Conservation (phyloP, 2,113 vertebrate genomes). For the Saccopteryx leptura region DNA sequence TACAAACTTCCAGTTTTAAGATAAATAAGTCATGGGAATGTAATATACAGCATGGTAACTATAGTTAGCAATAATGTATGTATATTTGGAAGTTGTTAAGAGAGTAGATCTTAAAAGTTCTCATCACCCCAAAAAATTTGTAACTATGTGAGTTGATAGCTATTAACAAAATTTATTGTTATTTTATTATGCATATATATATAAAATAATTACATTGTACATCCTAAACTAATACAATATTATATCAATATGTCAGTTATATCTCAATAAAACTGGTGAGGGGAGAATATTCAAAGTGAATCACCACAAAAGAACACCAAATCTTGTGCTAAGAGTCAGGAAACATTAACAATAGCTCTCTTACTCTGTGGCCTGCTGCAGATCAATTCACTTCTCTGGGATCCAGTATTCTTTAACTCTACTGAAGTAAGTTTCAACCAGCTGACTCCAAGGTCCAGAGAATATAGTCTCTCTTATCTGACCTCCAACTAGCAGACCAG, state of each 20-base stretch:
- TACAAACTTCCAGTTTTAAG: neutral
- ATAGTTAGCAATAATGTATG: neutral
- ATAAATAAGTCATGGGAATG: neutral
- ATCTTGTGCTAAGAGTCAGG: neutral
- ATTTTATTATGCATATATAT: neutral
- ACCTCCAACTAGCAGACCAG: slow-evolving; percentile 27
- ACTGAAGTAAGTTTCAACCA: neutral
- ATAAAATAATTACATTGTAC: neutral
- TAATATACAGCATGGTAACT: neutral
- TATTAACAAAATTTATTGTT: neutral
- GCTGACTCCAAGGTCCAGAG: neutral
- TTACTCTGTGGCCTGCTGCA: neutral
- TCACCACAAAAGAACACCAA: neutral
- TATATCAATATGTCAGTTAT: neutral
- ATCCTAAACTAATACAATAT: neutral
- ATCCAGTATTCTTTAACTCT: slow-evolving; percentile 7
- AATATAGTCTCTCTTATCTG: neutral
- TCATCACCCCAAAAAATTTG: neutral
- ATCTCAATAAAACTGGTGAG: neutral
- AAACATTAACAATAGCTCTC: neutral
- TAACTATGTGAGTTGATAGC: neutral
- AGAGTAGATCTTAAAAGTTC: neutral
- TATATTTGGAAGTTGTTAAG: neutral
- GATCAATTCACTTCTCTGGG: neutral
- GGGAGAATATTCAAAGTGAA: neutral